These are phyloP conservation scores for Xestia ashworthii DNA, from an alignment of 2,888 invertebrate species.

Conservation along the genomic window DNA sequence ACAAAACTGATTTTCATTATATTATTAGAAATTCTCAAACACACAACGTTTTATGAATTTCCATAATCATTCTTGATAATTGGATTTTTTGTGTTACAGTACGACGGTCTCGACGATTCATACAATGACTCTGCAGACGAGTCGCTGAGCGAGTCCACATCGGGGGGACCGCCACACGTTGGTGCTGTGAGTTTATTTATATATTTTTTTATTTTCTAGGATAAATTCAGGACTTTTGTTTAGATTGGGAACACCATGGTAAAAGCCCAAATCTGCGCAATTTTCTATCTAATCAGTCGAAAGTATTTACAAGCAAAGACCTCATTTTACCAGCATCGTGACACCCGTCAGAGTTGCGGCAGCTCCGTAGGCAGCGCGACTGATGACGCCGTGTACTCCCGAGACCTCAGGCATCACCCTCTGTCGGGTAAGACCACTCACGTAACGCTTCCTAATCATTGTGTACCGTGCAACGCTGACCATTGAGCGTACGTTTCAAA, in stretches of 20 bases:
- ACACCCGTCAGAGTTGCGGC: constrained; percentile 86
- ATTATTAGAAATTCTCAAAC: background rate
- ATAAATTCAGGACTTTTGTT: background rate
- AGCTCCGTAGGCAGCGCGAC: constrained; percentile 86
- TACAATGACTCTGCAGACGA: constrained; percentile 91
- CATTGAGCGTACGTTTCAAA: constrained; percentile 44
- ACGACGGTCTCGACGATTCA: constrained; percentile 95
- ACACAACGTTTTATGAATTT: background rate
- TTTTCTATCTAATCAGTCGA: background rate
- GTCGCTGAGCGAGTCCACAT: constrained; percentile 90
- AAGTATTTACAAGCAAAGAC: background rate
- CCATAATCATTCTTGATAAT: background rate
- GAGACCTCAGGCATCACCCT: constrained; percentile 84
- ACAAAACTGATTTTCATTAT: background rate
- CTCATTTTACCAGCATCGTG: constrained; percentile 74
- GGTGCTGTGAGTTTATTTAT: constrained; percentile 77
- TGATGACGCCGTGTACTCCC: constrained; percentile 85
- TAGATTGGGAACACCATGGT: background rate
- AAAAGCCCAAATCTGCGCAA: background rate
- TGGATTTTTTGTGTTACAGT: constrained; percentile 81
- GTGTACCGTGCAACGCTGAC: constrained; percentile 40
- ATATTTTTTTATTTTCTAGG: background rate
- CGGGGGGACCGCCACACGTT: constrained; percentile 87
- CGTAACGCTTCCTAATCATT: constrained; percentile 48
- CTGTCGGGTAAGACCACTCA: constrained; percentile 79